Base-by-base conservation (phyloP, 2,113 vertebrate genomes). In the Oreotrochilus melanogaster region DNA sequence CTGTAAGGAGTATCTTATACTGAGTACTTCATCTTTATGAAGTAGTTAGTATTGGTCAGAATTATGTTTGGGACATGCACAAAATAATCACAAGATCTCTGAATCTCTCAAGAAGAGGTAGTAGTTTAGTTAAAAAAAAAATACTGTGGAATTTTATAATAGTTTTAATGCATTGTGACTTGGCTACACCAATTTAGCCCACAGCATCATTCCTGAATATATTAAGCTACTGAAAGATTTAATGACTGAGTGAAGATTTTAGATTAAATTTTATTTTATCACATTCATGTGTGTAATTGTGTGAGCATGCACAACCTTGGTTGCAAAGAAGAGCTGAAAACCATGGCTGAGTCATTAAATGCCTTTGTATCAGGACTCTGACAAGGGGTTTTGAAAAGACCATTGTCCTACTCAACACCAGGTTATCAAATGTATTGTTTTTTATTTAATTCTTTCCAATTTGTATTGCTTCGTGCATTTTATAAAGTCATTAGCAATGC, bases 121-220 rank as follows among this genome's bases (percentile, higher is more conserved):
- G 51, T 45, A 81, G 47, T 58, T 86, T 18, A 70, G 23, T 7
- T 7, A 22, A 6, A 50, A 94, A 50, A 94, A 95, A 76, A 85
- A 45, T 1, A 14, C 5, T 6, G 3, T 43, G 89, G 91, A 96
- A 95, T 96, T 89, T 95, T 91, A 58, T 88, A 96, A 82, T 91
- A 80, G 74, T 85, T 96, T 76, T 85, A 86, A 66, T 86, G 58
- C 67, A 91, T 88, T 94, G 25, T 83, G 48, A 51, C 60, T 95
- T 95, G 91, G 93, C 89, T 92, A 18, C 31, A 62, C 8, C 30
- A 31, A 7, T 31, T 88, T 97, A 94, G 93, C 96, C 92, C 67
- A 94, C 81, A 95, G 93, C 93, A 85, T 94, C 54, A 96, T 97
- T 95, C 93, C 94, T 95, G 94, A 97, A 96, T 97, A 96, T 95